Evolutionary conservation across 2,797 vertebrate genomes (phyloP), one percentile per base, ranked within the genome.

Genomic region (Typhlichthys eigenmanni): DNA sequence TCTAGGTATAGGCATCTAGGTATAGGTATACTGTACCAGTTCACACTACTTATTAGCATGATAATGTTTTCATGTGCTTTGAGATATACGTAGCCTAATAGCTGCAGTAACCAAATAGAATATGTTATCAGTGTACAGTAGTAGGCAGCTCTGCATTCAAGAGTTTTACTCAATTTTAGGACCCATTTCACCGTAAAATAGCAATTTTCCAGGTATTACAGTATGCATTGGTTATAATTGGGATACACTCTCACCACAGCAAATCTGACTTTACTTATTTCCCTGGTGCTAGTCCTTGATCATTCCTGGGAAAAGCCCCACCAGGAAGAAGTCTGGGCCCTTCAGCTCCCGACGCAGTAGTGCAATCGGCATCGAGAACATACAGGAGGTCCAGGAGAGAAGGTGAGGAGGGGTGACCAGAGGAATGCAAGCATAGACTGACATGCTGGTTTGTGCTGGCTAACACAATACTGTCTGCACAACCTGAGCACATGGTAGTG

Each of bases 311-410:
- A 98, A 98, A 88, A 98, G 96, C 81, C 97, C 97, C 6, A 98
- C 96, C 0, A 92, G 97, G 88, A 96, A 97, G 90, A 98, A 98
- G 82, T 97, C 96, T 0, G 96, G 96, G 38, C 95, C 96, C 0
- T 97, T 98, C 53, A 93, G 94, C 85, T 96, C 96, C 14, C 94
- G 97, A 5, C 93, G 97, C 76, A 98, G 96, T 90, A 98, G 96
- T 1, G 96, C 97, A 72, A 98, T 98, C 1, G 97, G 97, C 63
- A 98, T 98, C 0, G 96, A 99, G 87, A 99, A 98, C 88, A 98
- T 99, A 69, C 96, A 97, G 90, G 97, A 98, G 85, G 96, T 97
- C 60, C 68, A 98, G 95, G 90, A 98, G 95, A 86, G 96, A 95
- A 68, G 96, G 96, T 2, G 91, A 96, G 91, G 93, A 92, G 87